These are phyloP conservation scores for Idaea aversata DNA, from an alignment of 2,888 invertebrate species.

Conservation along the genomic window DNA sequence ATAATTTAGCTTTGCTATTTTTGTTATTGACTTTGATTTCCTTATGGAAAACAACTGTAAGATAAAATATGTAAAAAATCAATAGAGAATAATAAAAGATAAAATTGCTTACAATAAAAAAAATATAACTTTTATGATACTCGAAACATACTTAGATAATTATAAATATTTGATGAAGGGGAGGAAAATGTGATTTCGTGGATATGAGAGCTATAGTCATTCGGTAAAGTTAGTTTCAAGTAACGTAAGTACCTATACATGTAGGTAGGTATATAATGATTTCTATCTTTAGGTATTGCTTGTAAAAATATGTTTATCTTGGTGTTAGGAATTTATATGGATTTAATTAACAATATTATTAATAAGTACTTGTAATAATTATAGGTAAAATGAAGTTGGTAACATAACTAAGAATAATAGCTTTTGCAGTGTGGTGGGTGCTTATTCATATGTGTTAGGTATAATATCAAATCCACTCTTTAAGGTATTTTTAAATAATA, in stretches of 20 bases:
- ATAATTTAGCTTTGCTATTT: constrained; percentile 19
- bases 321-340: background rate
- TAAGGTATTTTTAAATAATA: background rate
- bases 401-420: too few species aligned
- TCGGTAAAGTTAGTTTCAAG: background rate
- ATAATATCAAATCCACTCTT: background rate
- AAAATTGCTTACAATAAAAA: background rate
- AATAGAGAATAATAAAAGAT: background rate
- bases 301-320: constrained; percentile 3
- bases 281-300: background rate
- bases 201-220: background rate
- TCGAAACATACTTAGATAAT: background rate
- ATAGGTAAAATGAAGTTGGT: too few species aligned
- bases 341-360: background rate
- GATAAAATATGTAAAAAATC: background rate
- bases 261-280: background rate
- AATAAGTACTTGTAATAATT: too few species aligned
- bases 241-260: background rate
- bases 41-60: constrained; percentile 1
- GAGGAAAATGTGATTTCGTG: background rate
- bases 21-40: background rate
- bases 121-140: background rate
- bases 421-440: too few species aligned
- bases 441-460: too few species aligned
- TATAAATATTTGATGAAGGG: background rate